Base-by-base conservation (phyloP, 2,888 invertebrate species). In the Frankliniella intonsa region DNA sequence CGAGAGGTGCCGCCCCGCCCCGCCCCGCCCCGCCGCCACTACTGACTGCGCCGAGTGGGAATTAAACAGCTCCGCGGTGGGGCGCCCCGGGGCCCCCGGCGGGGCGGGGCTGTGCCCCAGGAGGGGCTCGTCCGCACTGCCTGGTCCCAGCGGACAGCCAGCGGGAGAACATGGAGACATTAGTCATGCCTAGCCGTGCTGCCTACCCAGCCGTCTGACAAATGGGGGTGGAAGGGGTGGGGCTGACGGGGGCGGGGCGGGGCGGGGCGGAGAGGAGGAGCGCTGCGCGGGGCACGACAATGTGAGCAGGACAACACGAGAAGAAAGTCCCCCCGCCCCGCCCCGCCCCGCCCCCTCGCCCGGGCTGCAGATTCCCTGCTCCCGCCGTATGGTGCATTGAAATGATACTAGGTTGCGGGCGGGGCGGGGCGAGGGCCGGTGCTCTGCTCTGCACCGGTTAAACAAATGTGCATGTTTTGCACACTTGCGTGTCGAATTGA, bases 101-200 rank as follows among this genome's bases (percentile, higher is more conserved):
- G 55, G 55, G 55, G 55, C 55, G 3, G 9, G n/a, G n/a, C n/a
- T 17, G 55, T 17, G 55, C 14, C 55, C 55, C 55, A 17, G 14
- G 55, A 55, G 19, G 19, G 62, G 62, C 11, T 17, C 7, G 14
- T 17, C 62, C n/a, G 62, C 62, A 62, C 38, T 17, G 62, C 62
- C 62, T 55, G 55, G 14, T 12, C 62, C n/a, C 69, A 25, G 25
- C 69, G 69, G 69, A 76, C 69, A 76, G 69, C 69, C 25, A 76
- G 69, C 69, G 19, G 55, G 55, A 25, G 69, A 76, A 76, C 69
- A 76, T 76, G 69, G 69, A 76, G 69, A 76, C 69, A 76, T 76
- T 76, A 76, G 22, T 76, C 69, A 76, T 76, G 69, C 69, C 69
- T 55, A 55, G 55, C 55, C 55, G 55, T 55, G 55, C 55, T 55